Conservation (phyloP, 2,888 invertebrate species). For the Macropis europaea region DNA sequence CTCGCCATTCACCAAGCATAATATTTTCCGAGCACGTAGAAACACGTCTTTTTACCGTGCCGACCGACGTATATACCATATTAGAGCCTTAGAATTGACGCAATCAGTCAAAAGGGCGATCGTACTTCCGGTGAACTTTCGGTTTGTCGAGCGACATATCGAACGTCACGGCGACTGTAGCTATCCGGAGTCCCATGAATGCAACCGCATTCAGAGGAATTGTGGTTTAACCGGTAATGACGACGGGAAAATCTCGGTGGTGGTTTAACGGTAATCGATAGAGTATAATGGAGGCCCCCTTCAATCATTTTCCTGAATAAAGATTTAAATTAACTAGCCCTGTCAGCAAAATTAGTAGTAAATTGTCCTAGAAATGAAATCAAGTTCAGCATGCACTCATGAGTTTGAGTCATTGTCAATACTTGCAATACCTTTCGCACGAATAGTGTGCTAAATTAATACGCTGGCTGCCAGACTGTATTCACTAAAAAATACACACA, state of each 20-base stretch:
- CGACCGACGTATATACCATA: no score
- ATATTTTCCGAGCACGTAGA: no score
- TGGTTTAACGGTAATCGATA: constrained; percentile 21
- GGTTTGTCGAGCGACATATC: neutral
- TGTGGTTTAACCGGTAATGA: constrained; percentile 9
- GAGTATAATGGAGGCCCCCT: neutral
- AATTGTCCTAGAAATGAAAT: neutral
- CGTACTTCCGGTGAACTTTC: neutral
- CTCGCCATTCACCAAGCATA: no score
- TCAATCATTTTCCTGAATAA: neutral
- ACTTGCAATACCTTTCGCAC: no score
- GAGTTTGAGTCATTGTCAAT: no score
- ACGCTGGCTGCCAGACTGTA: no score
- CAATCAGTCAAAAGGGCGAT: neutral
- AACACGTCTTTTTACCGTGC: no score
- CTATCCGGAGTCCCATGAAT: neutral
- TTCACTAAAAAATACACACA: no score
- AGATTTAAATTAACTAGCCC: no score
- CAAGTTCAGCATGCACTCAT: no score
- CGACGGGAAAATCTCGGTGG: constrained; percentile 14
- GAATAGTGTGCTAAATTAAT: no score
- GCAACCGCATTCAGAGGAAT: neutral
- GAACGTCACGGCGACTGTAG: neutral
- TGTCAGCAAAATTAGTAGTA: no score
- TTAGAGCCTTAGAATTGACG: constrained; percentile 1